These are phyloP conservation scores for Sebastes goodei DNA, from an alignment of 2,797 vertebrate species.

Conservation along the genomic window DNA sequence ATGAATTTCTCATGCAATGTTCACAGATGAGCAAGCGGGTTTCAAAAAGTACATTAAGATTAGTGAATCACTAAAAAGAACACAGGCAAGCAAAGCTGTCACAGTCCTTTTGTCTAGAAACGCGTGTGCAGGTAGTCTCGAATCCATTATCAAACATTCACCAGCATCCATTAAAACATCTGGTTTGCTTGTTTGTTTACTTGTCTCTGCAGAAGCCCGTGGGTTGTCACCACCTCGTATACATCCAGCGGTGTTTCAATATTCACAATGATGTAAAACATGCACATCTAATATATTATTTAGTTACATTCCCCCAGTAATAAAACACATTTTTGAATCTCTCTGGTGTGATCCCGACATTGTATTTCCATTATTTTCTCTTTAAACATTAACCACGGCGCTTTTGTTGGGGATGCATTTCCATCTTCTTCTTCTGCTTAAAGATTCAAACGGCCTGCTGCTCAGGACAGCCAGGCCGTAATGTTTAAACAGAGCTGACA, in stretches of 20 bases:
- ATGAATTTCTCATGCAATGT: conserved; percentile 43
- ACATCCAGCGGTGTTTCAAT: conserved; percentile 84
- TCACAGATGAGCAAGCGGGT: conserved; percentile 40
- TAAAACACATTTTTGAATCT: conserved; percentile 84
- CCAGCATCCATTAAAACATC: conserved; percentile 82
- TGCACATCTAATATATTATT: conserved; percentile 91
- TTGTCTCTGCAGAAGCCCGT: conserved; percentile 31
- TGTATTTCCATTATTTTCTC: conserved; percentile 95
- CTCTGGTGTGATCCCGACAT: conserved; percentile 83
- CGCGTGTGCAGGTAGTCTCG: conserved; percentile 70
- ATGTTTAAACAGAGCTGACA: conserved; percentile 78
- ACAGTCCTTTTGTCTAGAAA: conserved; percentile 82
- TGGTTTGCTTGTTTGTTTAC: conserved; percentile 78
- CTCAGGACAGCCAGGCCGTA: conserved; percentile 67
- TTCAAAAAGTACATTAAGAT: conserved; percentile 60
- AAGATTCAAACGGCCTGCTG: conserved; percentile 81
- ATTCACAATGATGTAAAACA: conserved; percentile 91
- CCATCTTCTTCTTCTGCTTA: conserved; percentile 69
- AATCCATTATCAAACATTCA: conserved; percentile 75
- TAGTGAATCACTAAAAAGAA: conserved; percentile 52
- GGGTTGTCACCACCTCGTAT: conserved; percentile 71
- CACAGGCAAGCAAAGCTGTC: conserved; percentile 81
- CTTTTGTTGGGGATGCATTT: conserved; percentile 84
- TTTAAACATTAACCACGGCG: conserved; percentile 95
- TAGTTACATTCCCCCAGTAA: conserved; percentile 81